Conservation (phyloP, 2,113 vertebrate species). For the Ophiodon elongatus region DNA sequence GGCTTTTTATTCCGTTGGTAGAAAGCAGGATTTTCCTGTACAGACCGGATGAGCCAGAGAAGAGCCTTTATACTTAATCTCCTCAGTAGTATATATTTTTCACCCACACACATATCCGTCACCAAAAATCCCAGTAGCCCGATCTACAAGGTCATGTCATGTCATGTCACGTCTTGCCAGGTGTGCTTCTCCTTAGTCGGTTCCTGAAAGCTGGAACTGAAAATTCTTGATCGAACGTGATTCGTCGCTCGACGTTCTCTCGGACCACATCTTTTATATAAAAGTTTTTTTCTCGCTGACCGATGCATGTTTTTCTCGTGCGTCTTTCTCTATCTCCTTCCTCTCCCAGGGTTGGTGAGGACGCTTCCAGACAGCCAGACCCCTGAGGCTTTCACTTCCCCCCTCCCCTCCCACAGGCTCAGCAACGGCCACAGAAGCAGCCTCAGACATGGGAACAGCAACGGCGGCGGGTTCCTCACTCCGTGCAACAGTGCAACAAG, state of each 20-base stretch:
- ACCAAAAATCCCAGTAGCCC: not conserved
- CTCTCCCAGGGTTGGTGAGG: conserved; percentile 70
- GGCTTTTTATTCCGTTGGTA: conserved; percentile 17
- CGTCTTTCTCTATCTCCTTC: conserved; percentile 24
- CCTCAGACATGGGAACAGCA: conserved; percentile 49
- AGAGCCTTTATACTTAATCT: conserved; percentile 5
- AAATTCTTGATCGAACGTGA: not conserved
- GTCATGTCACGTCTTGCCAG: conserved; percentile 51
- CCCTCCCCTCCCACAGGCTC: conserved; percentile 55
- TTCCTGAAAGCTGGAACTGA: conserved; percentile 11
- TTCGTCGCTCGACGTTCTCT: not conserved
- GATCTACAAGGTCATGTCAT: conserved; percentile 37
- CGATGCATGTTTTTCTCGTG: not conserved
- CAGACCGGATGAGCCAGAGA: conserved; percentile 44
- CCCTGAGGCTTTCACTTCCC: conserved; percentile 63
- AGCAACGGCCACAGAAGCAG: conserved; percentile 65
- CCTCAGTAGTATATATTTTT: conserved; percentile 5
- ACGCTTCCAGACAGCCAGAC: conserved; percentile 61
- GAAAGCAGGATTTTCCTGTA: conserved; percentile 61
- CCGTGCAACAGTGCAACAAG: conserved; percentile 76
- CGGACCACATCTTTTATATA: not conserved
- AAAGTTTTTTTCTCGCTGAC: not conserved
- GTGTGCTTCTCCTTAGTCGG: not conserved
- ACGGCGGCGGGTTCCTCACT: conserved; percentile 62
- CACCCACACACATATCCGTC: not conserved